phyloP scores from a whole-genome alignment of 2,113 vertebrate species.

The Hepsetus odoe region DNA sequence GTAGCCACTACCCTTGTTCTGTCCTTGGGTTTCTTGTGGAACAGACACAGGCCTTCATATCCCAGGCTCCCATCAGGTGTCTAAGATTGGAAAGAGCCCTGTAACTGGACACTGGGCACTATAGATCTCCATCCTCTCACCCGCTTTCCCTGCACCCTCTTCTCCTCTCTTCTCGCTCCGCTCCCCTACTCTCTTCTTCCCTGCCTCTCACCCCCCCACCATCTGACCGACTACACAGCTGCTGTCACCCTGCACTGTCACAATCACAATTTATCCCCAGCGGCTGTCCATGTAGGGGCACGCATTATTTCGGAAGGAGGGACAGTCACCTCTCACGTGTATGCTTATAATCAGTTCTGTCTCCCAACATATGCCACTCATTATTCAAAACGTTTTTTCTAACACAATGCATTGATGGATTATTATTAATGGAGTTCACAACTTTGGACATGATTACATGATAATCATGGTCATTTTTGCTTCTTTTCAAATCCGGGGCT shows the following conservation, averaged over 20 bases:
- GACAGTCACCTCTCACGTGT: slow-evolving; percentile 7
- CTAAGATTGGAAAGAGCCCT: slow-evolving; percentile 73
- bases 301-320: slow-evolving; percentile 76
- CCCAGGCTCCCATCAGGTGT: slow-evolving; percentile 73
- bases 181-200: slow-evolving; percentile 41
- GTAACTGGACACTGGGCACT: slow-evolving; percentile 75
- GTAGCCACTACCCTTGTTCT: slow-evolving; percentile 68
- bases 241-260: slow-evolving; percentile 79
- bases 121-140: slow-evolving; percentile 56
- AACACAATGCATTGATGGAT: neutral
- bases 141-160: slow-evolving; percentile 16
- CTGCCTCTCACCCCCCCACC: slow-evolving; percentile 51
- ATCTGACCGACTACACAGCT: slow-evolving; percentile 73
- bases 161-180: slow-evolving; percentile 50
- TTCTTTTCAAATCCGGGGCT: too few relatives aligned
- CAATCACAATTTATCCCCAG: slow-evolving; percentile 81
- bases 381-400: neutral
- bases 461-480: too few relatives aligned
- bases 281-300: slow-evolving; percentile 77
- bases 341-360: neutral
- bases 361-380: neutral
- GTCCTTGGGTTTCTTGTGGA: slow-evolving; percentile 72
- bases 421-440: neutral
- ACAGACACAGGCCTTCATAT: slow-evolving; percentile 59
- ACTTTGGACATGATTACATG: too few relatives aligned